These are phyloP conservation scores for Rachycentron canadum DNA, from an alignment of 2,797 vertebrate genomes.

Conservation along the genomic window DNA sequence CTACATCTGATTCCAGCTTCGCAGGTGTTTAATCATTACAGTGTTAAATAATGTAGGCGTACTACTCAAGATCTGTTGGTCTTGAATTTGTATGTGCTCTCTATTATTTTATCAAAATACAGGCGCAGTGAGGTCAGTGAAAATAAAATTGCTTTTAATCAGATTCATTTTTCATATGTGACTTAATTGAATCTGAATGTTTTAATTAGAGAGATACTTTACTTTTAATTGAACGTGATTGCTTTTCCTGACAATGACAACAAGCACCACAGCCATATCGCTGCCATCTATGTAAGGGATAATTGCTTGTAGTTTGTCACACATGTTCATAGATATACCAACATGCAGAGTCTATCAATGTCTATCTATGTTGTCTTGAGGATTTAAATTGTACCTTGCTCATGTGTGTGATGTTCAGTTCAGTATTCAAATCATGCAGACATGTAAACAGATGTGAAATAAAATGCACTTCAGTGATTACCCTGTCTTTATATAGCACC, in stretches of 20 bases:
- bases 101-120: neutral
- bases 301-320: neutral
- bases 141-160: neutral
- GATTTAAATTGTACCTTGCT: neutral
- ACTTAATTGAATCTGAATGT: neutral
- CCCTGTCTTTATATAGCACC: too few species aligned
- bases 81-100: neutral
- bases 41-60: neutral
- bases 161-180: neutral
- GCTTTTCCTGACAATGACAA: neutral
- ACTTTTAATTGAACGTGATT: constrained; percentile 5
- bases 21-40: neutral
- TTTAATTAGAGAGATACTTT: neutral
- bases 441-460: too few species aligned
- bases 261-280: neutral
- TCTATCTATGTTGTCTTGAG: neutral
- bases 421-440: too few species aligned
- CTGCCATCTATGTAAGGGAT: neutral
- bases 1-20: neutral
- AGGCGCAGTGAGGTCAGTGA: neutral
- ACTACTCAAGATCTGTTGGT: neutral
- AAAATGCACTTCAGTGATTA: neutral
- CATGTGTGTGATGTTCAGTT: neutral
- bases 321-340: neutral
- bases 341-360: neutral